Evolutionary conservation across 2,888 invertebrate species (phyloP), one percentile per base, ranked within the genome.

Genomic region (Sminthurinus aureus): DNA sequence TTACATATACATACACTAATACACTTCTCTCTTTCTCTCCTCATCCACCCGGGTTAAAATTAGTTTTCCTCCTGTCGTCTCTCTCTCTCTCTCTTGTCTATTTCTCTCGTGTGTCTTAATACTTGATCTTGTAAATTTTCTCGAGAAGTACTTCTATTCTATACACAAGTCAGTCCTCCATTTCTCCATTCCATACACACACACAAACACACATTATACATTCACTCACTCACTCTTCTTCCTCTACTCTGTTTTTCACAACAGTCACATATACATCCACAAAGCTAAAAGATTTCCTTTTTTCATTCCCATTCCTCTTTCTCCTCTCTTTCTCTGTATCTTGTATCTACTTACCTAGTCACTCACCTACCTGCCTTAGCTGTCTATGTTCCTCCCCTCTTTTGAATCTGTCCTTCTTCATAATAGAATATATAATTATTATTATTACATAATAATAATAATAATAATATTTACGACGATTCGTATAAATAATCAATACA

Each of bases 1-100:
- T 38, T 38, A n/a, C n/a, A n/a, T n/a, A n/a, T 6, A 38, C 38
- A 38, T 38, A 38, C 6, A 38, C 38, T 38, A 38, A 38, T 38
- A 38, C 38, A 38, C 38, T 38, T 24, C 69, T 69, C 69, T 24
- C 69, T 69, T 69, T 24, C 69, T 69, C 69, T 69, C 69, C 52
- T 76, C 76, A 77, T 22, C 79, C 79, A 66, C 79, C 79, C 79
- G 67, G 79, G 79, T 79, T 79, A 79, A 79, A 79, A 79, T 79
- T 79, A 79, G 79, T 79, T 67, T n/a, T 67, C 79, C 67, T 67
- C 66, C 58, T 26, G 24, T 69, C 69, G 38, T 69, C 69, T 24
- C 24, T 24, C 69, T 15, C 69, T 22, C 12, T 69, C 69, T 24
- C 12, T 69, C 69, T 69, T 58, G 58, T 58, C 15, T 58, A 18